Percentiles rank a stretch among this genome's conserved stretches.
Conservation (phyloP, 2,888 invertebrate genomes). For the Opisthograptis luteolata region DNA sequence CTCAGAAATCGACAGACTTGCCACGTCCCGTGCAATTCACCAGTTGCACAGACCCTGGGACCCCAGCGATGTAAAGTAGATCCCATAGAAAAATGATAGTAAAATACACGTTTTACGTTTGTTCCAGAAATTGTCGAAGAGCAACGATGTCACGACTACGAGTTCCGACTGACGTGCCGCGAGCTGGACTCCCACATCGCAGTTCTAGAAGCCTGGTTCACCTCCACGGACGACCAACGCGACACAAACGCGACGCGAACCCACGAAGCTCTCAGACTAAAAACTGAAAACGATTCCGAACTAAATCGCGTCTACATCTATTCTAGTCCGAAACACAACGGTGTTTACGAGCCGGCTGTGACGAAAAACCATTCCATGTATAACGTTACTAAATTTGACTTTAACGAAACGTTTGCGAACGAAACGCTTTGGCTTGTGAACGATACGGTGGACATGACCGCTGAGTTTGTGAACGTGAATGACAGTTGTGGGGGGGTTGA, state of each 20-base stretch:
- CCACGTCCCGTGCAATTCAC: too few relatives aligned
- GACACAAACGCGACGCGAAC: slow-evolving; percentile 48
- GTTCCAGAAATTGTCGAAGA: slow-evolving; percentile 87
- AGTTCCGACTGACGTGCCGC: slow-evolving; percentile 86
- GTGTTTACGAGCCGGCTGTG: slow-evolving; percentile 60
- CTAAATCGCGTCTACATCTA: slow-evolving; percentile 70
- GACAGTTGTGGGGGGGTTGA: slow-evolving; percentile 62
- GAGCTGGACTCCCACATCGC: slow-evolving; percentile 86
- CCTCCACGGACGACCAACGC: slow-evolving; percentile 62
- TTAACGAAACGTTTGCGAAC: slow-evolving; percentile 46
- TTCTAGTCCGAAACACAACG: slow-evolving; percentile 79
- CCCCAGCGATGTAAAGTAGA: too few relatives aligned
- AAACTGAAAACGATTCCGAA: slow-evolving; percentile 73
- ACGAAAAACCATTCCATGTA: slow-evolving; percentile 60
- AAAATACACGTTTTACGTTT: too few relatives aligned
- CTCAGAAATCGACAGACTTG: too few relatives aligned
- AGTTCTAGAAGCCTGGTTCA: slow-evolving; percentile 86
- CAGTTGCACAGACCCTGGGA: too few relatives aligned
- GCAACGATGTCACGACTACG: slow-evolving; percentile 85
- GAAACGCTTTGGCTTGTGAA: slow-evolving; percentile 53
- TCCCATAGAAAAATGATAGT: too few relatives aligned
- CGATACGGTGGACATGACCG: slow-evolving; percentile 59
- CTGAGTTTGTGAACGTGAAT: slow-evolving; percentile 64
- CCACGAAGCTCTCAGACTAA: slow-evolving; percentile 51
- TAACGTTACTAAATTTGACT: slow-evolving; percentile 34